phyloP scores from a whole-genome alignment of 1,140 invertebrate species.

The Atta texana region DNA sequence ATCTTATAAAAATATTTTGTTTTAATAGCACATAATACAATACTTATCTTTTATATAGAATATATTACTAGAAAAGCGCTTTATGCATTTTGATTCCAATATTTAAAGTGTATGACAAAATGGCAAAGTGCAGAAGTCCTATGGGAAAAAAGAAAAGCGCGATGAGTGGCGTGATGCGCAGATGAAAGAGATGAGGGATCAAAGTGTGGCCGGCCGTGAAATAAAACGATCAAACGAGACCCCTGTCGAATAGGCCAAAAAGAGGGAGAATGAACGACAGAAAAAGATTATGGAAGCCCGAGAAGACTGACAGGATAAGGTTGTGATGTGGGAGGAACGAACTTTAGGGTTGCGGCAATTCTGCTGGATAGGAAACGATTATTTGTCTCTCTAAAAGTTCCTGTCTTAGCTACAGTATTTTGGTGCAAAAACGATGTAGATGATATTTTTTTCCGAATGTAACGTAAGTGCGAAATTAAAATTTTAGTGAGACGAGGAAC shows the following conservation, averaged over 20 bases:
- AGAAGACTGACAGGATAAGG: conserved; percentile 39
- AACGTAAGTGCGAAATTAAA: conserved; percentile 34
- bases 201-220: conserved; percentile 54
- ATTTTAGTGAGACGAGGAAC: conserved; percentile 15
- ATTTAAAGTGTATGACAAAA: conserved; percentile 16
- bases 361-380: background rate
- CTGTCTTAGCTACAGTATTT: no score
- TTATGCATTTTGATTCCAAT: conserved; percentile 30
- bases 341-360: background rate
- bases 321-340: background rate
- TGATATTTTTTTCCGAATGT: background rate
- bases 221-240: conserved; percentile 64
- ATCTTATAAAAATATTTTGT: background rate
- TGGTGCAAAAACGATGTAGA: background rate
- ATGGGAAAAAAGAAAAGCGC: conserved; percentile 16
- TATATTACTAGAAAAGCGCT: conserved; percentile 4
- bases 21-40: background rate
- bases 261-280: conserved; percentile 20
- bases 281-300: conserved; percentile 35
- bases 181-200: conserved; percentile 66
- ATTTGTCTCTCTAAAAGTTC: conserved; percentile 49
- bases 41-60: background rate
- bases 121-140: conserved; percentile 46
- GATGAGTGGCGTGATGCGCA: conserved; percentile 3
- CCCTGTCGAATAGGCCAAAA: conserved; percentile 46